Conservation (phyloP, 2,797 vertebrate species). For the Mastacembelus armatus region DNA sequence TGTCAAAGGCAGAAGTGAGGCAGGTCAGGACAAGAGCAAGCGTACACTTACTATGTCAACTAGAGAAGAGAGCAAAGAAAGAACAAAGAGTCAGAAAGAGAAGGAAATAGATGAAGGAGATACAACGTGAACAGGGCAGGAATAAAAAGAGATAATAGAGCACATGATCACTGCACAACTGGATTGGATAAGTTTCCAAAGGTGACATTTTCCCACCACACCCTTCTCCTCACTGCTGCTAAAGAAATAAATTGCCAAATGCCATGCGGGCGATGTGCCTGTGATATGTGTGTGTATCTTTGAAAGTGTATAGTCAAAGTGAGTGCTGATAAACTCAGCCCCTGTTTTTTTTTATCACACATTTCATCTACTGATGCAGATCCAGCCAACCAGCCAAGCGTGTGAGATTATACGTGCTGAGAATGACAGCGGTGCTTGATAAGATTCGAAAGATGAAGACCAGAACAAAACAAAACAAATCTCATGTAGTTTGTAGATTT, state of each 20-base stretch:
- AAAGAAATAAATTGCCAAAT: slow-evolving; percentile 14
- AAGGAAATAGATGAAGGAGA: not conserved
- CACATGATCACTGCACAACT: slow-evolving; percentile 49
- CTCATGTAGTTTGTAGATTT: not conserved
- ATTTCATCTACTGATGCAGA: not conserved
- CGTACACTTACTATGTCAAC: not conserved
- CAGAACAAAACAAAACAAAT: not conserved
- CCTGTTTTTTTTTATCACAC: not conserved
- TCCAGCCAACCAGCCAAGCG: not conserved
- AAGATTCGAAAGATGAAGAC: not conserved
- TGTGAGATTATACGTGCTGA: not conserved
- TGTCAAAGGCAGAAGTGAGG: not conserved
- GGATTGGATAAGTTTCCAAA: slow-evolving; percentile 45
- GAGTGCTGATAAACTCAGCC: not conserved
- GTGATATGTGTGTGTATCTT: not conserved
- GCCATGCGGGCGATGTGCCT: not conserved
- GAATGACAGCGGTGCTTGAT: not conserved
- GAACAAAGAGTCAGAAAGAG: not conserved
- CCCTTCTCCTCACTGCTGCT: slow-evolving; percentile 35
- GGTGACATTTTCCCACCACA: slow-evolving; percentile 71
- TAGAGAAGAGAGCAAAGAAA: not conserved
- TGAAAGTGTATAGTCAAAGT: not conserved
- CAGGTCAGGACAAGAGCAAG: not conserved
- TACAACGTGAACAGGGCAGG: not conserved
- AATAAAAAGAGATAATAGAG: not conserved